Evolutionary conservation across 2,797 vertebrate species (phyloP).

Genomic region (Anguilla pacifica): DNA sequence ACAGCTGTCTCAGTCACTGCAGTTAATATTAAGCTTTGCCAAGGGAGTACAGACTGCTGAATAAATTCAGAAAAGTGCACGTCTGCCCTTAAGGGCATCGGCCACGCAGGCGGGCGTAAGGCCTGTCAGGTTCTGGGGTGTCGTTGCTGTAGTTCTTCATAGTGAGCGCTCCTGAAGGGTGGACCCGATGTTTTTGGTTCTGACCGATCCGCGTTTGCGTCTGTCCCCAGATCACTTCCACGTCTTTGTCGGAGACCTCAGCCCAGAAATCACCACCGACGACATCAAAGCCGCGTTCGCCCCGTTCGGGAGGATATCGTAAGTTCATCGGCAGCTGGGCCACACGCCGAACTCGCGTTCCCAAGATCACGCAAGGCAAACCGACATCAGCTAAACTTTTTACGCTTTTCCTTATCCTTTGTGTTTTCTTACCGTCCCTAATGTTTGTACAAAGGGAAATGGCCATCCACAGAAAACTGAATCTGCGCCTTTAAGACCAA

Average conservation of each 20-base stretch:
- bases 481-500: too few relatives aligned
- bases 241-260: slow-evolving; percentile 97
- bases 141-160: not conserved
- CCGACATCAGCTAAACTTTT: too few relatives aligned
- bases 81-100: not conserved
- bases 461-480: too few relatives aligned
- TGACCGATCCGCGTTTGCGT: not conserved
- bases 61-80: not conserved
- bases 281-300: slow-evolving; percentile 97
- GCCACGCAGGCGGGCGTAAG: not conserved
- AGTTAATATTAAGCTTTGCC: not conserved
- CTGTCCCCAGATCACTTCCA: slow-evolving; percentile 92
- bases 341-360: too few relatives aligned
- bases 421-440: too few relatives aligned
- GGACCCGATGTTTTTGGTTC: not conserved
- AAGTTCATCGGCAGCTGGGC: slow-evolving; percentile 63
- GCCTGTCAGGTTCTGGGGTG: not conserved
- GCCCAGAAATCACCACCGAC: slow-evolving; percentile 97
- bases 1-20: not conserved
- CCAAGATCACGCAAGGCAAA: not conserved
- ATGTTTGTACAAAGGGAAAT: too few relatives aligned
- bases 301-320: slow-evolving; percentile 98
- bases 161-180: not conserved
- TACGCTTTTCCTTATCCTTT: too few relatives aligned
- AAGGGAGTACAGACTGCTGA: not conserved